Evolutionary conservation across 2,797 vertebrate species (phyloP), one percentile per base, ranked within the genome.

Genomic region (Notamacropus eugenii): DNA sequence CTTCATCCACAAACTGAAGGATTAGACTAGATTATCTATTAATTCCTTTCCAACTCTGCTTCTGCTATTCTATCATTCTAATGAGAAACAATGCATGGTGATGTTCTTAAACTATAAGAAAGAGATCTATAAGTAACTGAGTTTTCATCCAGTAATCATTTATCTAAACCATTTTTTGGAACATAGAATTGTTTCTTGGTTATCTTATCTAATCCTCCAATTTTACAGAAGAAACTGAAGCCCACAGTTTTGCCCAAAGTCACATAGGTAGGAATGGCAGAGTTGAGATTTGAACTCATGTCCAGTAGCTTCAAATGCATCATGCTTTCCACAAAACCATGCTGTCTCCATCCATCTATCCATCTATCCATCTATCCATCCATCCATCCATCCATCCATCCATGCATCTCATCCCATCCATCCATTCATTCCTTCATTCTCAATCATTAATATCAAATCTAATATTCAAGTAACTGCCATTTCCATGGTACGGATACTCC

Each of bases 91-190:
- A 74, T 9, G n/a, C n/a, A 74, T 24, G 34, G 28, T 74, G n/a
- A 40, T 40, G 19, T 40, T 74, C 19, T 74, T 40, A 40, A 74
- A 74, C 19, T 74, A 9, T 40, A 74, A 29, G 34, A 40, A 74
- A 74, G n/a, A 74, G 1, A 22, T 74, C n/a, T 74, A 22, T 46
- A 82, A n/a, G 67, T 74, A 40, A 31, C 19, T 52, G 92, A 29
- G n/a, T 94, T 93, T 94, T 74, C 93, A 96, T 74, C 24, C 22
- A 92, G 57, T 54, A 10, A 22, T 94, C 90, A 95, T 28, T 95
- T 24, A 55, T 92, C 62, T 12, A 46, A 50, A 95, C 74, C 4
- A 4, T 31, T 10, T 8, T 55, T 54, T 87, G 56, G 24, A 57
- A 31, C 19, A 93, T 74, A 94, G 90, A 27, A 1, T 50, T 59